Conservation (phyloP, 2,888 invertebrate species). For the Cheilosia impressa region DNA sequence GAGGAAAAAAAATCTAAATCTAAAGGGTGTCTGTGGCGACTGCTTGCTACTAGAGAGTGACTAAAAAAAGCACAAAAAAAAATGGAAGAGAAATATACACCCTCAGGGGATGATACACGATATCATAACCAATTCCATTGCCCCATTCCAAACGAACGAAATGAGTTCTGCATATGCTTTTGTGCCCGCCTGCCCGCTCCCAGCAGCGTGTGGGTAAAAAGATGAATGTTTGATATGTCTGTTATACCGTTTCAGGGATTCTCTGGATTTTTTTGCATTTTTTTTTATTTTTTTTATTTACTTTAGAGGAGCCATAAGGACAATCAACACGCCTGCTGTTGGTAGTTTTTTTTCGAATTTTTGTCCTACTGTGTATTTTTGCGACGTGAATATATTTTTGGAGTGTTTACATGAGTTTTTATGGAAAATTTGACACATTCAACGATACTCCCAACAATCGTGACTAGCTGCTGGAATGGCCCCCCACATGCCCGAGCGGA, state of each 20-base stretch:
- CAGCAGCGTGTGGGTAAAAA: constrained; percentile 23
- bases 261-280: constrained; percentile 1
- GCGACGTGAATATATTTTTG: constrained; percentile 13
- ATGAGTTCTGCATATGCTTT: constrained; percentile 68
- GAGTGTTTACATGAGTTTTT: constrained; percentile 44
- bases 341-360: constrained; percentile 43
- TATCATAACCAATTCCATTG: constrained; percentile 73
- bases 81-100: constrained; percentile 32
- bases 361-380: constrained; percentile 12
- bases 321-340: constrained; percentile 58
- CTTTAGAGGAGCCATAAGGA: constrained; percentile 20
- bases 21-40: constrained; percentile 56
- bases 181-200: neutral
- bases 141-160: constrained; percentile 44
- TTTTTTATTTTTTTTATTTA: constrained; percentile 24
- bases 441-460: constrained; percentile 36
- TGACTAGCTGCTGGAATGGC: constrained; percentile 32
- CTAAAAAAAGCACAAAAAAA: constrained; percentile 14
- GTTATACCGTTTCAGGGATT: constrained; percentile 64
- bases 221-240: constrained; percentile 68
- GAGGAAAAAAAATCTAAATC: constrained; percentile 10
- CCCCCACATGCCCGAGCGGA: neutral
- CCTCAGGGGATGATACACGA: constrained; percentile 68
- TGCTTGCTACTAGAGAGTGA: constrained; percentile 57
- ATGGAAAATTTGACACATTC: constrained; percentile 55